phyloP scores from a whole-genome alignment of 2,888 invertebrate genomes.

The Pyralis farinalis region DNA sequence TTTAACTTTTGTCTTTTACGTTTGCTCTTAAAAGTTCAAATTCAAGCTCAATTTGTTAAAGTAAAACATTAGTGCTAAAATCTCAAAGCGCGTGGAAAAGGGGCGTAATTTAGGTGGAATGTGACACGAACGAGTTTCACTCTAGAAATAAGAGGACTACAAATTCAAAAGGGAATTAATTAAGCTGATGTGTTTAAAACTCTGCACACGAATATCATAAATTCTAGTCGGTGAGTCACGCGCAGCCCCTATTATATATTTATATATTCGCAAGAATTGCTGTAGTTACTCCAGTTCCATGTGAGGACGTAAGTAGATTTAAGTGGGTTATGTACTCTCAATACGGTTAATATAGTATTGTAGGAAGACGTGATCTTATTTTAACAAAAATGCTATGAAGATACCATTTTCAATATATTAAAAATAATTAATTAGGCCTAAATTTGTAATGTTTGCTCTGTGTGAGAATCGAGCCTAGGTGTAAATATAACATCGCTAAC shows the following conservation, averaged over 20 bases:
- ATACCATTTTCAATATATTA: too few species aligned
- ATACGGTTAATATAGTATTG: too few species aligned
- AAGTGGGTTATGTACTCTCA: too few species aligned
- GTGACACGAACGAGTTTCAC: slow-evolving; percentile 22
- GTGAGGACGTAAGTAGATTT: slow-evolving; percentile 19
- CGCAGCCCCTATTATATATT: slow-evolving; percentile 30
- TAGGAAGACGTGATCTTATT: too few species aligned
- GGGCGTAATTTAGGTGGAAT: slow-evolving; percentile 1
- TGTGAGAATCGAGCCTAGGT: too few species aligned
- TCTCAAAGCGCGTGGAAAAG: background rate
- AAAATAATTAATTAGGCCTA: too few species aligned
- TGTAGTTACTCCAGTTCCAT: slow-evolving; percentile 28
- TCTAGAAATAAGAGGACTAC: slow-evolving; percentile 35
- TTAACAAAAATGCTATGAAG: too few species aligned
- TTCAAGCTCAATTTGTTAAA: background rate
- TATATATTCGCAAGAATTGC: slow-evolving; percentile 45
- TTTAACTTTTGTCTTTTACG: too few species aligned
- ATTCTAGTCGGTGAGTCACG: slow-evolving; percentile 49
- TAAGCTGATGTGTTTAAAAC: slow-evolving; percentile 55
- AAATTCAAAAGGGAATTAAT: slow-evolving; percentile 55
- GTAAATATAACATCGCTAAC: too few species aligned
- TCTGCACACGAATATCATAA: slow-evolving; percentile 50
- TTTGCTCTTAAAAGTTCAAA: background rate
- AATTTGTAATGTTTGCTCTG: too few species aligned
- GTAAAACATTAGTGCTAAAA: background rate